These are phyloP conservation scores for Megalurothrips usitatus DNA, from an alignment of 2,888 invertebrate genomes.

Conservation along the genomic window DNA sequence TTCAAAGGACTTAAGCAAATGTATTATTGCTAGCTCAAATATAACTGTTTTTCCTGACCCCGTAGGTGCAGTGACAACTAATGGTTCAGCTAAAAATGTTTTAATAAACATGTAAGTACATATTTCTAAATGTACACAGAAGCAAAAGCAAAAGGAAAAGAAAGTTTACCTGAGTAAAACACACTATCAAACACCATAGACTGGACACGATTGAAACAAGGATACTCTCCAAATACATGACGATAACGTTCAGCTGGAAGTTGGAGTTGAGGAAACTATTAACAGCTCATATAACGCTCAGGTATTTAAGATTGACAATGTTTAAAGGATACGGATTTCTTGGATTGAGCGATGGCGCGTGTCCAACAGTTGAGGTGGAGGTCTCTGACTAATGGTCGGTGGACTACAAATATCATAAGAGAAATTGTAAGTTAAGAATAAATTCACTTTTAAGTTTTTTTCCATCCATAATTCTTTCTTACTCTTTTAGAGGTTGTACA, in stretches of 20 bases:
- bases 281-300: constrained; percentile 29
- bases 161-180: constrained; percentile 54
- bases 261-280: constrained; percentile 31
- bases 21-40: constrained; percentile 75
- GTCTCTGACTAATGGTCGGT: too few species aligned
- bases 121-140: background rate
- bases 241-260: constrained; percentile 54
- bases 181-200: constrained; percentile 66
- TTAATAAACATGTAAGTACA: constrained; percentile 35
- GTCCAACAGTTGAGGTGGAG: background rate
- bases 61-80: constrained; percentile 74
- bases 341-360: constrained; percentile 39
- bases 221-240: constrained; percentile 53
- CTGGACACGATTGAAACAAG: constrained; percentile 68
- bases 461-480: background rate
- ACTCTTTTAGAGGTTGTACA: background rate
- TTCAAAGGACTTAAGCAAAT: constrained; percentile 56
- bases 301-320: background rate
- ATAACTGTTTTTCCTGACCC: constrained; percentile 78
- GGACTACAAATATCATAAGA: background rate
- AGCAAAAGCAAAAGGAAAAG: constrained; percentile 1
- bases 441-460: too few species aligned
- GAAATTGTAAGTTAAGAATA: too few species aligned
- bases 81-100: constrained; percentile 55
- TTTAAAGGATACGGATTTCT: constrained; percentile 43